These are phyloP conservation scores for Eupelmus urozonus DNA, from an alignment of 2,888 invertebrate species.

Conservation along the genomic window DNA sequence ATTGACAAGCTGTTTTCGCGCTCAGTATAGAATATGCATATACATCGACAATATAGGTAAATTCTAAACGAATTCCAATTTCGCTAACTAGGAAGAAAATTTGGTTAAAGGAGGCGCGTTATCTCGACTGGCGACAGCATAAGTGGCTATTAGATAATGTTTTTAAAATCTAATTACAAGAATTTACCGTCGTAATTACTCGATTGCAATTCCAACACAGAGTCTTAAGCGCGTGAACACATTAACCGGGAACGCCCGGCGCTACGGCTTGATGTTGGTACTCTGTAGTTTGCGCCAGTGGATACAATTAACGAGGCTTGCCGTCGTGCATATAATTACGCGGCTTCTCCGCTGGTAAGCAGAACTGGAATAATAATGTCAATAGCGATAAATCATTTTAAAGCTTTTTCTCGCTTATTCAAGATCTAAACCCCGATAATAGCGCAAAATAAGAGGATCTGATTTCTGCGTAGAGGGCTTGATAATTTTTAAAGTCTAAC, in stretches of 20 bases:
- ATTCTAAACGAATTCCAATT: no score
- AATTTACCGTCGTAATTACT: conserved; percentile 31
- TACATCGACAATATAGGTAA: no score
- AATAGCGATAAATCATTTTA: neutral
- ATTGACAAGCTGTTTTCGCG: no score
- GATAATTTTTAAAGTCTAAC: no score
- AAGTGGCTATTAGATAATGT: no score
- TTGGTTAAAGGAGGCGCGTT: no score
- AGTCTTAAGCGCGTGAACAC: conserved; percentile 33
- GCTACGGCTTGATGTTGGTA: conserved; percentile 46
- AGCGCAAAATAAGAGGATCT: no score
- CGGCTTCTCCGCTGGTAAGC: conserved; percentile 23
- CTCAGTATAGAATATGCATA: no score
- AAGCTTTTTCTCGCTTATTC: neutral
- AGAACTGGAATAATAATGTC: conserved; percentile 33
- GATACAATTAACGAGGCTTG: conserved; percentile 51
- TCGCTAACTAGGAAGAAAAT: no score
- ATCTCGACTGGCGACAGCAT: neutral
- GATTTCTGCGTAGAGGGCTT: no score
- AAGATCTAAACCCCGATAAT: no score
- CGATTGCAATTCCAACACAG: conserved; percentile 18
- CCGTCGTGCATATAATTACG: conserved; percentile 42
- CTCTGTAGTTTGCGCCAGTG: conserved; percentile 25
- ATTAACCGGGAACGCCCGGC: conserved; percentile 25
- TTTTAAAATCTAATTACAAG: conserved; percentile 11